phyloP scores from a whole-genome alignment of 2,797 vertebrate genomes.

The Pantherophis alleghaniensis region DNA sequence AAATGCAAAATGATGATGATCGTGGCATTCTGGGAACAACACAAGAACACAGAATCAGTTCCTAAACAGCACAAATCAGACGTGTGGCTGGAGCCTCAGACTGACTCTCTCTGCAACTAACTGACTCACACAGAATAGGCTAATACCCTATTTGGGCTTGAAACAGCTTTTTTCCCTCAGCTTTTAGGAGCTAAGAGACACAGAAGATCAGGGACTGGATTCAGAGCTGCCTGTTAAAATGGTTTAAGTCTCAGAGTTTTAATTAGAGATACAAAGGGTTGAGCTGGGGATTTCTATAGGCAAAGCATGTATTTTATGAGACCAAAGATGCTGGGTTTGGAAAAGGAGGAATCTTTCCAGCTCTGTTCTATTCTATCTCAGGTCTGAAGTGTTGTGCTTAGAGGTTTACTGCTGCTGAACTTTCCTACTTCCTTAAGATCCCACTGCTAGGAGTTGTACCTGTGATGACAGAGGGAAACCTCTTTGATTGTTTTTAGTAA shows the following conservation, averaged over 20 bases:
- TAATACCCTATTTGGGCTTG: not conserved
- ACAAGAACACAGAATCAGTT: not conserved
- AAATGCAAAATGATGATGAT: not conserved
- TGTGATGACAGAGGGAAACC: not conserved
- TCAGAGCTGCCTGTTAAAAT: not conserved
- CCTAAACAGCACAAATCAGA: not conserved
- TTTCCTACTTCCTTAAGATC: not conserved
- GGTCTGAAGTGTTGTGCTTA: not conserved
- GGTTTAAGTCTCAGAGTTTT: not conserved
- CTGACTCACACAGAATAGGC: not conserved
- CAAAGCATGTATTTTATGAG: not conserved
- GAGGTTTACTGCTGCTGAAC: not conserved
- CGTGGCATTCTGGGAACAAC: not conserved
- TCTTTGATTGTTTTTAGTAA: not conserved
- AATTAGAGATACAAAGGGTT: not conserved
- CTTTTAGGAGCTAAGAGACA: not conserved
- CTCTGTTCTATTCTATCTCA: not conserved
- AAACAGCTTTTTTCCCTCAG: not conserved
- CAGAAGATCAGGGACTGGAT: not conserved
- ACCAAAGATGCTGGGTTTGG: not conserved
- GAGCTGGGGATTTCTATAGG: not conserved
- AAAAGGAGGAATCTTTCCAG: not conserved
- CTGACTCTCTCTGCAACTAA: not conserved
- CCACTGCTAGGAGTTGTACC: not conserved
- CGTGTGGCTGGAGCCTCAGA: not conserved